Base-by-base conservation (phyloP, 37 sponge, comb jelly and placozoan species). In the Haliclona indistincta region DNA sequence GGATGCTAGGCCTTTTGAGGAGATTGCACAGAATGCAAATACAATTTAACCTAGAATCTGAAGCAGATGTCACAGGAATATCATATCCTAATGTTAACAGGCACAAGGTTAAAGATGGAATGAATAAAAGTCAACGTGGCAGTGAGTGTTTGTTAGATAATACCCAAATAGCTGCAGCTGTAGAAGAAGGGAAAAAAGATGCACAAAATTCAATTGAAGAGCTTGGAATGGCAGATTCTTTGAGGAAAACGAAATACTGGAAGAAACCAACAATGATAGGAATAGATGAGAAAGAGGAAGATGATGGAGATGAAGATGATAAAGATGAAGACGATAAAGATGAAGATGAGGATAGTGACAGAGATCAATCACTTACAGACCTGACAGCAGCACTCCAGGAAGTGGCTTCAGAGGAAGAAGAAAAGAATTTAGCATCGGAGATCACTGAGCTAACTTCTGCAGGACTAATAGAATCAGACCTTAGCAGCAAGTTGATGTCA, bases 11-110 rank as follows among this genome's bases (percentile, higher is more conserved):
- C 19, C 30, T 81, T 4, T 38, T 81, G 36, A 30, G 73, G 19
- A 39, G 73, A 29, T 52, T 72, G 1, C 73, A 81, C 23, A 34
- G 81, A 33, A 25, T 81, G 52, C 64, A 81, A 10, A 81, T 71
- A 26, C 81, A 81, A 43, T 32, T 81, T 5, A 37, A 22, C 4
- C 65, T 81, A 33, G 65, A 81, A 71, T 8, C 73, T 4, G 54
- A 71, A 44, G n/a, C n/a, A n/a, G 20, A 61, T 23, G n/a, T n/a
- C n/a, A 42, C 37, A 33, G 79, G 70, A n/a, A 79, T n/a, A n/a
- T n/a, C n/a, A n/a, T n/a, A n/a, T n/a, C n/a, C n/a, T n/a, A n/a
- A n/a, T n/a, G n/a, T n/a, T n/a, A n/a, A n/a, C n/a, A n/a, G n/a
- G n/a, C n/a, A n/a, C n/a, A n/a, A n/a, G n/a, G n/a, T n/a, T n/a